Evolutionary conservation across 30 jellyfish, hydroid and myxozoan species (phyloP), one percentile per base, ranked within the genome.

Genomic region (Haliclystus octoradiatus): DNA sequence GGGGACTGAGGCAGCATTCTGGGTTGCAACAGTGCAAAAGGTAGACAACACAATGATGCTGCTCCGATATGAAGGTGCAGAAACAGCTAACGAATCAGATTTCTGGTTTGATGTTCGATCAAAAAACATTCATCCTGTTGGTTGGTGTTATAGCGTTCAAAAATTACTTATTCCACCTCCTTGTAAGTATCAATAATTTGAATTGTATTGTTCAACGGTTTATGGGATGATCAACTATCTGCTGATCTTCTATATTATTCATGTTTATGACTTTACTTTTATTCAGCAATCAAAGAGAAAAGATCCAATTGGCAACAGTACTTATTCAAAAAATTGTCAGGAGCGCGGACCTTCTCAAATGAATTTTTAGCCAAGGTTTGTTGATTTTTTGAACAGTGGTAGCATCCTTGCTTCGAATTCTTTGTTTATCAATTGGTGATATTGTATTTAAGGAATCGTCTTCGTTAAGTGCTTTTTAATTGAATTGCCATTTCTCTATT

Each of bases 41-140:
- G 94, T 77, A 13, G 92, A 80, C 63, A 65, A 64, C 12, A 87
- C 78, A 57, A 79, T 87, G 97, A 74, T 87, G 94, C 66, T 87
- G 47, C 60, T 87, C 29, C 74, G 97, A 3, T 79, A 87, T 50
- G 83, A 70, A 33, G 97, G 94, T 3, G 79, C 60, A 30, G 93
- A 80, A 53, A 85, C 74, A 33, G 93, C 79, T 62, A 79, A 78
- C 31, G 70, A 15, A 23, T 77, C 79, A 61, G 92, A 87, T 66
- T 87, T 87, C 68, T 87, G 97, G 97, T 67, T 87, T 50, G 97
- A 87, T 74, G 88, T 87, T 9, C 69, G 97, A 26, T 87, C 97
- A 14, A 87, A 75, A 63, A 74, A 79, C 68, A 72, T 87, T 12
- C 97, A 87, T 51, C 94, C 97, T 0, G 93, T 87, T 50, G 97